These are phyloP conservation scores for Cephus cinctus DNA, from an alignment of 1,140 invertebrate genomes.

Conservation along the genomic window DNA sequence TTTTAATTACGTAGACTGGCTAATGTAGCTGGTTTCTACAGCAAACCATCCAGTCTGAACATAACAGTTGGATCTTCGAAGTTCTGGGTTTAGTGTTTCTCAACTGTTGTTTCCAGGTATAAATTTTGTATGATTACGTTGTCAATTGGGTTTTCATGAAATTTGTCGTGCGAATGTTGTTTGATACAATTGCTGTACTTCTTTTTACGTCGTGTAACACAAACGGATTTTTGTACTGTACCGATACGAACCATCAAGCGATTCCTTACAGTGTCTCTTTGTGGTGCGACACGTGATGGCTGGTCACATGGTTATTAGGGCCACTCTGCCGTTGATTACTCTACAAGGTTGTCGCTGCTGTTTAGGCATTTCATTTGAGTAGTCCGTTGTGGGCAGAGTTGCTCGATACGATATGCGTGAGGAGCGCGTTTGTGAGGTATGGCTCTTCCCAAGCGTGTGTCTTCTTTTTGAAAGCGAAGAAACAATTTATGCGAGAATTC, in stretches of 20 bases:
- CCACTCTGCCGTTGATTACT: conserved; percentile 42
- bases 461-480: neutral
- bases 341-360: conserved; percentile 36
- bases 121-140: neutral
- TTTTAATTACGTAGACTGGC: too few species aligned
- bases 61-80: too few species aligned
- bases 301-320: conserved; percentile 38
- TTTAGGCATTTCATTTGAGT: conserved; percentile 36
- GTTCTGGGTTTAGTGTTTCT: too few species aligned
- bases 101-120: too few species aligned
- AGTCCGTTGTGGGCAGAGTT: conserved; percentile 25
- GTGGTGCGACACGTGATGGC: conserved; percentile 17
- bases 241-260: neutral
- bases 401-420: conserved; percentile 9
- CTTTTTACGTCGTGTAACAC: neutral
- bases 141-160: conserved; percentile 6
- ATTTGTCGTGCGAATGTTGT: neutral
- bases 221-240: too few species aligned
- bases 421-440: neutral
- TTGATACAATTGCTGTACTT: conserved; percentile 1
- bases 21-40: too few species aligned
- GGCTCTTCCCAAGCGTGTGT: neutral
- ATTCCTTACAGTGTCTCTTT: neutral
- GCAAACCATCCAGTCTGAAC: too few species aligned
- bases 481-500: too few species aligned